phyloP scores from a whole-genome alignment of 2,888 invertebrate genomes.

The Lissonota sp. region DNA sequence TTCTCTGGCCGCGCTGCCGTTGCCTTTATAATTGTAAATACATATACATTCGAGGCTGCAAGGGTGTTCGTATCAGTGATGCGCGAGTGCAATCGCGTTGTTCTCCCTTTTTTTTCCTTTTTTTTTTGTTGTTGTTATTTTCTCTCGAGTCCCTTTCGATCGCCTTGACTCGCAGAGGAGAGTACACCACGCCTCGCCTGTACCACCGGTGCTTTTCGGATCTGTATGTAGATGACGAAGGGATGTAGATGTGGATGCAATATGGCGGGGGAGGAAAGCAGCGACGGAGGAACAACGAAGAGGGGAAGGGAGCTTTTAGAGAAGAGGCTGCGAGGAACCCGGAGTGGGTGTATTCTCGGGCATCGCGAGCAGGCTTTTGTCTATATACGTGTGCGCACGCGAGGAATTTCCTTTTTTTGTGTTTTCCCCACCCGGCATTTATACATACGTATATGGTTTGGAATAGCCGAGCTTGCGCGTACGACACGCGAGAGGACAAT shows the following conservation, averaged over 20 bases:
- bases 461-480: slow-evolving; percentile 52
- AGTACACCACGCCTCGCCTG: slow-evolving; percentile 53
- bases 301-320: not conserved
- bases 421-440: not conserved
- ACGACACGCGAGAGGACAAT: slow-evolving; percentile 38
- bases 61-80: slow-evolving; percentile 34
- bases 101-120: slow-evolving; percentile 13
- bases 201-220: slow-evolving; percentile 5
- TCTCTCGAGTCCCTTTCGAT: slow-evolving; percentile 8
- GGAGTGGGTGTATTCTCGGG: slow-evolving; percentile 62
- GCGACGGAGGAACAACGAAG: slow-evolving; percentile 29
- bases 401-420: slow-evolving; percentile 47
- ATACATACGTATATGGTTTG: slow-evolving; percentile 34
- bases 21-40: slow-evolving; percentile 61
- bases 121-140: slow-evolving; percentile 33
- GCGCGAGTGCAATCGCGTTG: slow-evolving; percentile 44
- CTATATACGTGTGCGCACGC: slow-evolving; percentile 46
- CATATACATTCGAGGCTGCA: slow-evolving; percentile 26
- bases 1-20: slow-evolving; percentile 8
- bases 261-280: slow-evolving; percentile 30
- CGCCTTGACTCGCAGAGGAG: slow-evolving; percentile 45
- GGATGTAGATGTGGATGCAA: slow-evolving; percentile 60
- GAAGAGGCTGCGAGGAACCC: slow-evolving; percentile 30
- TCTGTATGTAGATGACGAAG: slow-evolving; percentile 46
- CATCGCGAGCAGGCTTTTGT: slow-evolving; percentile 56